Conservation (phyloP, 2,888 invertebrate genomes). For the Liodrosophila aerea region DNA sequence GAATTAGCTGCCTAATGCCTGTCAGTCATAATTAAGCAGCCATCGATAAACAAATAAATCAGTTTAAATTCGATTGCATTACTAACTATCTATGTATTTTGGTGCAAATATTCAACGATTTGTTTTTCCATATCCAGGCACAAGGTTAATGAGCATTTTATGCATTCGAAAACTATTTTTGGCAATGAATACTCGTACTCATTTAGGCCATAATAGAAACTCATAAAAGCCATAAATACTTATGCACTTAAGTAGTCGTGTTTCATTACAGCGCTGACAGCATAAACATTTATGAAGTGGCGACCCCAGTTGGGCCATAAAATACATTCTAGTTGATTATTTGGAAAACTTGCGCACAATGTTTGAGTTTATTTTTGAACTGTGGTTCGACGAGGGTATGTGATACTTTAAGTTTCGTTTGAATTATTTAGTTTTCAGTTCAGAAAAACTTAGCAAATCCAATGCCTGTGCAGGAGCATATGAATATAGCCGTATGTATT, state of each 20-base stretch:
- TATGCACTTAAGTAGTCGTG: conserved; percentile 46
- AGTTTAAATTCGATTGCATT: conserved; percentile 20
- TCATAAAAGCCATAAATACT: conserved; percentile 52
- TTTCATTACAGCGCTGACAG: conserved; percentile 52
- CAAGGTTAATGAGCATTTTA: conserved; percentile 26
- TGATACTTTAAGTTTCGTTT: conserved; percentile 15
- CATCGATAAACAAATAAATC: conserved; percentile 27
- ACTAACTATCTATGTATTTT: no score
- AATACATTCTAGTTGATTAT: conserved; percentile 51
- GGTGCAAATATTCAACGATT: conserved; percentile 11
- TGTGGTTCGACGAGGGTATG: conserved; percentile 20
- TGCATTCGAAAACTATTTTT: conserved; percentile 29
- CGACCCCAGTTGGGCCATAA: conserved; percentile 36
- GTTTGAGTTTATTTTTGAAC: conserved; percentile 30
- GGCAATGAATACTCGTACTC: conserved; percentile 24
- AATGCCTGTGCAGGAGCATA: conserved; percentile 47
- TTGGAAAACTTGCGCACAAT: conserved; percentile 49
- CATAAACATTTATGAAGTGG: conserved; percentile 49
- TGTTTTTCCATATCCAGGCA: conserved; percentile 17
- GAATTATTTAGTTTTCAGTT: conserved; percentile 17
- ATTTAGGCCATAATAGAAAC: conserved; percentile 51
- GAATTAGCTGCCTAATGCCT: conserved; percentile 21
- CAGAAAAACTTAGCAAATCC: conserved; percentile 61
- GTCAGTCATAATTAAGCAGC: conserved; percentile 47
- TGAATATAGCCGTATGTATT: conserved; percentile 22